Evolutionary conservation across 2,797 vertebrate genomes (phyloP), one percentile per base, ranked within the genome.

Genomic region (Hozukius guyotensis): DNA sequence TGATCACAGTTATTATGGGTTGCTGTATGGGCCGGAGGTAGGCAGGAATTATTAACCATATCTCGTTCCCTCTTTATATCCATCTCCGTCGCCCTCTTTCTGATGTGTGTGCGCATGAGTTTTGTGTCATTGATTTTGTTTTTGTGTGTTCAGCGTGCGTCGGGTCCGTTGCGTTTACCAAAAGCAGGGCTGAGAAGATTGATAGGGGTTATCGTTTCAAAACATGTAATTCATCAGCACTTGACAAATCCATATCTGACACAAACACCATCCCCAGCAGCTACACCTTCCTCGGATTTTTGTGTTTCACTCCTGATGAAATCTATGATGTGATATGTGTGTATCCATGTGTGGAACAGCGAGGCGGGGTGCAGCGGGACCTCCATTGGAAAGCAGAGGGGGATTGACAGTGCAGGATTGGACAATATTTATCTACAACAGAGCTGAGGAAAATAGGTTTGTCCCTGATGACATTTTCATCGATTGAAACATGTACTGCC

Each of bases 401-500:
- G 82, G 91, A 93, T 90, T 94, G 94, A 93, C 93, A 91, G 90
- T 36, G 22, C 71, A 56, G 87, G 81, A 94, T 88, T 91, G 92
- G 80, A 91, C 91, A 93, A 91, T 92, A 92, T 95, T 94, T 94
- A 95, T 95, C 92, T 93, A 91, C 91, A 93, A 90, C 84, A 88
- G 81, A 88, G 87, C 87, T 77, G 89, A 91, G 91, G 92, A 95
- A 95, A 95, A 95, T 90, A 91, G 89, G 85, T 93, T 93, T 95
- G 94, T 95, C 92, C 90, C 90, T 84, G 91, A 93, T 95, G 95
- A 96, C 92, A 95, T 95, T 94, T 95, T 86, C 93, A 95, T 96
- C 91, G 94, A 95, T 95, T 94, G 92, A 92, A 94, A 93, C 88
- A 91, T 89, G 91, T 91, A 88, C 86, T 91, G 55, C 82, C 81